Base-by-base conservation (phyloP, 2,888 invertebrate species). In the Agriopis marginaria region DNA sequence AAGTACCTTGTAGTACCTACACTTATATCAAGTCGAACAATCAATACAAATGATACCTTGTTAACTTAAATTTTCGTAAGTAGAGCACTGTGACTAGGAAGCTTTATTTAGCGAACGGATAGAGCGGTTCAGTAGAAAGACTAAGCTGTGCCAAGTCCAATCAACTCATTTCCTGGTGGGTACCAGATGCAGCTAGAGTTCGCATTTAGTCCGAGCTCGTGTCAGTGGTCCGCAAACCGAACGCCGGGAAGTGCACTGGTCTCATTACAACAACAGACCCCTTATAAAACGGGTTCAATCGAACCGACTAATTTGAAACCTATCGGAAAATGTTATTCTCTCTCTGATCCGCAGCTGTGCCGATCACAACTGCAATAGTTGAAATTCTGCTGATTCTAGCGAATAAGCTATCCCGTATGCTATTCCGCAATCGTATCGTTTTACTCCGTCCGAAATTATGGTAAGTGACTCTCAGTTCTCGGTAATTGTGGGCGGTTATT, bases 121-220 rank as follows among this genome's bases (percentile, higher is more conserved):
- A 71, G 70, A 82, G 73, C 83, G 82, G 86, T 83, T 84, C 83
- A 82, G 78, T 79, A 78, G 79, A 79, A 79, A 82, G 83, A 80
- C 77, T 59, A 80, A 78, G 82, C 83, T 73, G 84, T 88, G 89
- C 89, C 90, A 90, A 90, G 83, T 82, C 81, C 77, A 66, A 70
- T 82, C 81, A 75, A 74, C 79, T 77, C 79, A 83, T 84, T 90
- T 90, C 89, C 90, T 86, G 86, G 86, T 74, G 66, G 51, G 60
- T 86, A 76, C 81, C 78, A 77, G 75, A 79, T 79, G 80, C 77
- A 78, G 78, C 80, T 78, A 79, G 78, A 77, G 77, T 72, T 75
- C 77, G 77, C 79, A 80, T 82, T 83, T 81, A 85, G 81, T 83
- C 75, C 73, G 70, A 81, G 82, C 79, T 77, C 76, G 71, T 79